These are phyloP conservation scores for Acanthococcus lagerstroemiae DNA, from an alignment of 2,888 invertebrate species.

Conservation along the genomic window DNA sequence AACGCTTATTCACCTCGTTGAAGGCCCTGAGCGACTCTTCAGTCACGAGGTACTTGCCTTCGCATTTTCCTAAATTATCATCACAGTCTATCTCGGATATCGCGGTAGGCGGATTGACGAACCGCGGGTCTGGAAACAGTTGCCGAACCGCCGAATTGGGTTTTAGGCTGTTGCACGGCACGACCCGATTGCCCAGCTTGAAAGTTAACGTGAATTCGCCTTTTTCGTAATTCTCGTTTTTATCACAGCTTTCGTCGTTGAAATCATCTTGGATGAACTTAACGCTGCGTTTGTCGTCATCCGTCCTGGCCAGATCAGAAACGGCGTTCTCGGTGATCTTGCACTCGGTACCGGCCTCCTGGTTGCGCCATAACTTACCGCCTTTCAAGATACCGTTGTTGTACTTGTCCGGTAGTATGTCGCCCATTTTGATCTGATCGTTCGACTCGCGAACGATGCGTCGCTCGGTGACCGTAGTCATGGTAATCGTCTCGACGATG, in stretches of 20 bases:
- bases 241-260: slow-evolving; percentile 35
- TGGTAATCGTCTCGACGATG: slow-evolving; percentile 56
- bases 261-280: slow-evolving; percentile 30
- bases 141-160: slow-evolving; percentile 72
- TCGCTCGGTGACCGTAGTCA: slow-evolving; percentile 57
- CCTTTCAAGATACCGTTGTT: slow-evolving; percentile 68
- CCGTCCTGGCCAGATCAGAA: neutral
- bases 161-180: slow-evolving; percentile 40
- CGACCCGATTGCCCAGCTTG: slow-evolving; percentile 48
- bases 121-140: slow-evolving; percentile 60
- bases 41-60: slow-evolving; percentile 52
- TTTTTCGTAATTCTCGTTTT: slow-evolving; percentile 35
- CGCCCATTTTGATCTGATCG: slow-evolving; percentile 34
- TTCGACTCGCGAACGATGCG: slow-evolving; percentile 47
- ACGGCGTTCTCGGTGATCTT: neutral
- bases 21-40: slow-evolving; percentile 65
- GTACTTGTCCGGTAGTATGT: neutral
- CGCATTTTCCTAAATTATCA: slow-evolving; percentile 41
- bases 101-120: slow-evolving; percentile 51
- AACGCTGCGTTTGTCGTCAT: slow-evolving; percentile 31
- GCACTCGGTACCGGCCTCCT: neutral
- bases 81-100: slow-evolving; percentile 34
- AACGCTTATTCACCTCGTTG: slow-evolving; percentile 41
- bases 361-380: slow-evolving; percentile 60
- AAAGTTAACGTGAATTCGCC: slow-evolving; percentile 48